Base-by-base conservation (phyloP, 1,140 invertebrate genomes). In the Centruroides sculpturatus region DNA sequence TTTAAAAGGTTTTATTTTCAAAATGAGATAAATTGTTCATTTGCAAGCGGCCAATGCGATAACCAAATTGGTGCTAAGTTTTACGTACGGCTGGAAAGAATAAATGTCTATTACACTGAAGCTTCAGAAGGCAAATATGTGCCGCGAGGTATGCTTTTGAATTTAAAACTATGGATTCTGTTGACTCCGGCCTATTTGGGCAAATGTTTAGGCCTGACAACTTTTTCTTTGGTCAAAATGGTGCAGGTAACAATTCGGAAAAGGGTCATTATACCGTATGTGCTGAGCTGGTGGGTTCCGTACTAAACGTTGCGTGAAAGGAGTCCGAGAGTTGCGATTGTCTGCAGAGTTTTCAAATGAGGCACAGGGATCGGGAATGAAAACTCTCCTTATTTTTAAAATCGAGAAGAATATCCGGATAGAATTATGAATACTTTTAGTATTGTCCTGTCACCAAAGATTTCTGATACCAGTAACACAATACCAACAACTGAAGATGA, bases 61-160 rank as follows among this genome's bases (percentile, higher is more conserved):
- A 86, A 86, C 71, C 84, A 85, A 71, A 85, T 85, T 68, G 83
- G 83, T 69, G 80, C 83, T 5, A 85, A 85, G 78, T 87, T 85
- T 41, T 85, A 87, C 69, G 76, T 91, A 56, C 90, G 92, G 72
- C 73, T 89, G 60, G 89, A 93, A 72, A 80, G 89, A 66, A 89
- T 93, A 68, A 91, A 92, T 71, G 89, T 93, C n/a, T 93, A 92
- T 75, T 93, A 90, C 76, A 92, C 91, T 76, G 89, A 92, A 74
- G 88, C 87, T 1, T 84, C 83, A 36, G 84, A 83, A 64, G 87
- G 86, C 48, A 92, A 90, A 76, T 94, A 92, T 72, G 91, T 94
- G 34, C 91, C 90, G 7, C 77, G 89, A 35, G 86, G 88, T 10
- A 83, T 95, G 50, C 78, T 95, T 52, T 82, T 94, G 23, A 90